Base-by-base conservation (phyloP, 2,797 vertebrate genomes). In the Pantherophis vulpinus region DNA sequence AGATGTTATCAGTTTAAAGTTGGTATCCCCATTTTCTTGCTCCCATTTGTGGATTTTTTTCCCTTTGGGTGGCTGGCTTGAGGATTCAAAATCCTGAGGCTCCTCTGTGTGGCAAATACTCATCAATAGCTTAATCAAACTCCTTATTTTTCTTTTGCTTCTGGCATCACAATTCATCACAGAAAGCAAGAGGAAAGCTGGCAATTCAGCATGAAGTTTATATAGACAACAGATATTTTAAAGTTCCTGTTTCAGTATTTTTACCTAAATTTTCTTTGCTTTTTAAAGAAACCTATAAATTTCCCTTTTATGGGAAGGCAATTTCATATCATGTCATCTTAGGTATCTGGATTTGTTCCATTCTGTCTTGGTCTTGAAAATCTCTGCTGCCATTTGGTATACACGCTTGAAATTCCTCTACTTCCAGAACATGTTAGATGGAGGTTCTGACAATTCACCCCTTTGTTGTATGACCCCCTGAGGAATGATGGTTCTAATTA, bases 401-500 rank as follows among this genome's bases (percentile, higher is more conserved):
- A 88, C 14, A 90, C 1, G 55, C 88, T 20, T 56, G 56, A 79
- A 74, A 89, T 94, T 95, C 91, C 93, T 94, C 94, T 93, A 51
- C 63, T 63, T 90, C 93, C 25, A 63, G 60, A 92, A 88, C n/a
- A 90, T 58, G 63, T 61, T 91, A 59, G 86, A 63, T 94, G 42
- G 32, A 91, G 89, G 93, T 89, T 86, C 94, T 90, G 32, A 56
- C 61, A 93, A 91, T 91, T 87, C 87, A 91, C 54, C 51, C 93
- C 27, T 23, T 91, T 32, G 89, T 88, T 37, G 93, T 93, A 91
- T 95, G 89, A 86, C 92, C 94, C 94, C 89, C 10, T 61, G 93
- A 66, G 92, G 92, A 90, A 25, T 42, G 74, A 90, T n/a, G 92
- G 61, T 88, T 94, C 86, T 94, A 94, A 96, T 97, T 96, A 97